phyloP scores from a whole-genome alignment of 2,797 vertebrate species.

The Orestias chungarensis region DNA sequence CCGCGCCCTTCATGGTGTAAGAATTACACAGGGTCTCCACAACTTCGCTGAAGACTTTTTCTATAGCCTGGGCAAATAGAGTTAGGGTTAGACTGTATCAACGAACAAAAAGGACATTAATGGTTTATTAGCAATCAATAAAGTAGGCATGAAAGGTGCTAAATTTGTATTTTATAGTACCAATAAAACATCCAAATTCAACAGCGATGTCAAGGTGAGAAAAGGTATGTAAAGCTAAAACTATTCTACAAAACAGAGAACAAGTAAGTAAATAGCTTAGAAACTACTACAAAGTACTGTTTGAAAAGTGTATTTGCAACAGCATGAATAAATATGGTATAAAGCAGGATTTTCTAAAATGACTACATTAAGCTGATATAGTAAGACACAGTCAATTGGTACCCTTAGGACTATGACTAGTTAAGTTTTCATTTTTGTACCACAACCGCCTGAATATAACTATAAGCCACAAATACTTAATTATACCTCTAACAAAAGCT shows the following conservation, averaged over 20 bases:
- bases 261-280: background rate
- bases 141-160: background rate
- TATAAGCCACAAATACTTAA: too few species aligned
- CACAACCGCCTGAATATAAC: too few species aligned
- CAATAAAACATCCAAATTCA: background rate
- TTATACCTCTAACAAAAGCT: too few species aligned
- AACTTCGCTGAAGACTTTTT: conserved; percentile 23
- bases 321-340: background rate
- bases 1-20: conserved; percentile 30
- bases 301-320: background rate
- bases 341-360: background rate
- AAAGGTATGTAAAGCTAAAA: background rate
- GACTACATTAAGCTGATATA: background rate
- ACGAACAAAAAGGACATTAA: background rate
- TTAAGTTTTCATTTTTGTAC: background rate
- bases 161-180: background rate
- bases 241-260: background rate
- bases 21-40: conserved; percentile 59
- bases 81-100: background rate
- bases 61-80: conserved; percentile 47
- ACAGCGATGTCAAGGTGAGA: background rate
- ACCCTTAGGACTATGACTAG: background rate
- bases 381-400: background rate
- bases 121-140: background rate
- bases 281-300: background rate